A percentile compares a stretch with the other conserved stretches of the same genome.
phyloP scores from a whole-genome alignment of 2,888 invertebrate genomes.

The Nephrocerus scutellatus region DNA sequence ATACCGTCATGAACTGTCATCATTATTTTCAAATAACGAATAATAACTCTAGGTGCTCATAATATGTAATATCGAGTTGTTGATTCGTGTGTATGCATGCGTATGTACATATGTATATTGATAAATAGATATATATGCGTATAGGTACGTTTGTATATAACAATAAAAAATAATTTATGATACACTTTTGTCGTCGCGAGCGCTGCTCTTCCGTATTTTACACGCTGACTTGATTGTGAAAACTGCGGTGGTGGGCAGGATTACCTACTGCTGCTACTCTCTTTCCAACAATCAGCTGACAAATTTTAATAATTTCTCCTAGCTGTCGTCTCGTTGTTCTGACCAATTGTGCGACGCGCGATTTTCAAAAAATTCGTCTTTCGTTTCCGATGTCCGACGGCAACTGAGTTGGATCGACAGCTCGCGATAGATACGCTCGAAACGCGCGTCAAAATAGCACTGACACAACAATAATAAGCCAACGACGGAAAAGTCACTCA shows the following conservation, averaged over 20 bases:
- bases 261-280: slow-evolving; percentile 11
- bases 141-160: slow-evolving; percentile 2
- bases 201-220: slow-evolving; percentile 1
- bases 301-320: slow-evolving; percentile 5
- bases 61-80: slow-evolving; percentile 19
- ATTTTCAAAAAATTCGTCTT: no score
- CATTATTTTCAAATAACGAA: slow-evolving; percentile 28
- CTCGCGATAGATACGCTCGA: slow-evolving; percentile 40
- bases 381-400: background rate
- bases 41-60: slow-evolving; percentile 28
- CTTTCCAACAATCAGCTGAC: slow-evolving; percentile 16
- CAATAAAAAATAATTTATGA: background rate
- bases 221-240: no score
- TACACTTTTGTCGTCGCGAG: background rate
- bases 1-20: slow-evolving; percentile 36
- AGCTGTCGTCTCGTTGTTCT: slow-evolving; percentile 11
- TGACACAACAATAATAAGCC: slow-evolving; percentile 45
- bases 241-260: no score
- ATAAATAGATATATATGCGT: slow-evolving; percentile 5
- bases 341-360: no score
- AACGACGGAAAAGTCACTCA: slow-evolving; percentile 40
- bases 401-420: slow-evolving; percentile 15
- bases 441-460: slow-evolving; percentile 49
- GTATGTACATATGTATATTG: slow-evolving; percentile 2
- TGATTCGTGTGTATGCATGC: background rate